phyloP scores from a whole-genome alignment of 2,797 vertebrate species.

The Megalops cyprinoides region DNA sequence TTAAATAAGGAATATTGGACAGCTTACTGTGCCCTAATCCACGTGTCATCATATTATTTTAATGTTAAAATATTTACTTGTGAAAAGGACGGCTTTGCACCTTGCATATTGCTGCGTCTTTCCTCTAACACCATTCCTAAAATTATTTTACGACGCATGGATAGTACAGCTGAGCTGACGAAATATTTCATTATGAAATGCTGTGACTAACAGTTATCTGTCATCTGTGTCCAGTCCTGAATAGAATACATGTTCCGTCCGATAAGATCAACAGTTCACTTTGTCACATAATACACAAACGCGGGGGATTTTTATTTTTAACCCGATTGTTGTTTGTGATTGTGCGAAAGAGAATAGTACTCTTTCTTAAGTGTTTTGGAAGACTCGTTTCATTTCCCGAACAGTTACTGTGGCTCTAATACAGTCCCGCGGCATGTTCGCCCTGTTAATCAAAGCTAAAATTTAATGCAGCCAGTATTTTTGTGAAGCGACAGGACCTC shows the following conservation, averaged over 20 bases:
- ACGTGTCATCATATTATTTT: not conserved
- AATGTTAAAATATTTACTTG: not conserved
- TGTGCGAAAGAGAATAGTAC: not conserved
- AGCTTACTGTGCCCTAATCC: not conserved
- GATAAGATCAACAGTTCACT: too few relatives aligned
- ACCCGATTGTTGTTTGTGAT: not conserved
- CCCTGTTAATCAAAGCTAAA: conserved; percentile 12
- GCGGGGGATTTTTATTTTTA: not conserved
- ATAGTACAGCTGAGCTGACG: not conserved
- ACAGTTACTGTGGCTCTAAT: not conserved
- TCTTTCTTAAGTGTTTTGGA: not conserved
- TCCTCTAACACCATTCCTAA: not conserved
- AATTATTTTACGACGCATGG: not conserved
- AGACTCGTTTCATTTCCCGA: not conserved
- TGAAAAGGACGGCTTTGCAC: not conserved
- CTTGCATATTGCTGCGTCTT: not conserved
- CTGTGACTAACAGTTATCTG: not conserved
- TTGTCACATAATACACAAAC: not conserved
- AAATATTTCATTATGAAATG: too few relatives aligned
- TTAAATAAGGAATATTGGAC: not conserved
- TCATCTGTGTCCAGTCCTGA: not conserved
- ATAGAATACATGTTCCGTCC: not conserved
- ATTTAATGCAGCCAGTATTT: not conserved
- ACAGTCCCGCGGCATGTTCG: not conserved
- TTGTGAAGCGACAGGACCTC: not conserved